Conservation (phyloP, 1,140 invertebrate species). For the Anastrepha obliqua region DNA sequence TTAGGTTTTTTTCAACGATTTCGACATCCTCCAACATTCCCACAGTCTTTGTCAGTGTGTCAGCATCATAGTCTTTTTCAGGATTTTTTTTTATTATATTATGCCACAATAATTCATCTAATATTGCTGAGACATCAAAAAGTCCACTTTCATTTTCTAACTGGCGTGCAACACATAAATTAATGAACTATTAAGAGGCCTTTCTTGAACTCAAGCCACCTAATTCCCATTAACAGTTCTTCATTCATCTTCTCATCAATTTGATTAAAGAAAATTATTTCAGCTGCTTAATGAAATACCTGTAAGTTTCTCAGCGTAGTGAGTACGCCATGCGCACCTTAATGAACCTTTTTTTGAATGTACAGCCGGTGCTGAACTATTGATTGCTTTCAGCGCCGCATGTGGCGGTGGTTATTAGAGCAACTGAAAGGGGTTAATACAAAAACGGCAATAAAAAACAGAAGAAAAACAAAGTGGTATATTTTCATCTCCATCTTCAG, state of each 20-base stretch:
- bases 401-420: background rate
- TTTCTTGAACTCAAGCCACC: background rate
- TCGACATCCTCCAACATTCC: too few species aligned
- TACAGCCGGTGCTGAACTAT: background rate
- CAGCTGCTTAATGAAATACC: background rate
- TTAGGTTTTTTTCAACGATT: too few species aligned
- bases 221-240: background rate
- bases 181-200: background rate
- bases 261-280: background rate
- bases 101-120: too few species aligned
- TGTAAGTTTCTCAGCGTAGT: conserved; percentile 22
- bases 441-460: too few species aligned
- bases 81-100: too few species aligned
- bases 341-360: too few species aligned
- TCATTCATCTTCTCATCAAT: background rate
- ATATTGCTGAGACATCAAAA: background rate
- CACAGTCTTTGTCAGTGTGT: too few species aligned
- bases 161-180: background rate
- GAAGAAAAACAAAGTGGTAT: background rate
- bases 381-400: background rate
- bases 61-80: too few species aligned
- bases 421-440: background rate
- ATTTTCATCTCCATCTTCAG: conserved; percentile 6
- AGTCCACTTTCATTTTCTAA: background rate
- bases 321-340: background rate